Evolutionary conservation across 2,113 vertebrate genomes (phyloP).

Genomic region (Channa maculata): DNA sequence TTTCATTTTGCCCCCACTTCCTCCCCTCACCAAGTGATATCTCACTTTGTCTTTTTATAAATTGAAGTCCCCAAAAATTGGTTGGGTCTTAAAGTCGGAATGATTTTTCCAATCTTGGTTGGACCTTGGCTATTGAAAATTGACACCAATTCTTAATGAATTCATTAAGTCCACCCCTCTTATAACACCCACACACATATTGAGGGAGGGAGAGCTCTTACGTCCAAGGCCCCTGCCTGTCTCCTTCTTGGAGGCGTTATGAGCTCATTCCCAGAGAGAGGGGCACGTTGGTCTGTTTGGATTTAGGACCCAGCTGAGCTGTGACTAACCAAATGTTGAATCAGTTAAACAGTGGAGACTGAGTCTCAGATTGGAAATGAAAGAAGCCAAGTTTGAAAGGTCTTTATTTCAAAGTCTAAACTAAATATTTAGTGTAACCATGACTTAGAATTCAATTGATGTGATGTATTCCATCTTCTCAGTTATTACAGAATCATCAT

Average conservation of each 20-base stretch:
- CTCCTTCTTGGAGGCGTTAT: constrained; percentile 9
- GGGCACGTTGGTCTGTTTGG: too few relatives aligned
- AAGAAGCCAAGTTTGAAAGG: constrained; percentile 14
- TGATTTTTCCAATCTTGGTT: too few relatives aligned
- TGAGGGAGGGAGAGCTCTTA: too few relatives aligned
- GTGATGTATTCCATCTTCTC: not conserved
- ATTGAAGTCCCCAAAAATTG: too few relatives aligned
- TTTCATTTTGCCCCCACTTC: constrained; percentile 42
- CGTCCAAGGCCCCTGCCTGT: not conserved
- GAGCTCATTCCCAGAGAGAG: constrained; percentile 36
- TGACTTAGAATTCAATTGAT: not conserved
- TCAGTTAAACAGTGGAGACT: constrained; percentile 11
- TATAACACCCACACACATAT: not conserved
- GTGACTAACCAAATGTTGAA: constrained; percentile 44
- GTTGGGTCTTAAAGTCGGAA: too few relatives aligned
- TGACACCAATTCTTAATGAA: not conserved
- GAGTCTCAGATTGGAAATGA: not conserved
- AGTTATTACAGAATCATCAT: not conserved
- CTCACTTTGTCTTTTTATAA: not conserved
- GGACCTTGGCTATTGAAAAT: too few relatives aligned
- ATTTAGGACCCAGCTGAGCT: constrained; percentile 36
- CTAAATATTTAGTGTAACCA: not conserved
- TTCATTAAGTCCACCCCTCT: constrained; percentile 8
- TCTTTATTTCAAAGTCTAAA: constrained; percentile 21
- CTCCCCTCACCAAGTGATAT: constrained; percentile 15